Evolutionary conservation across 2,888 invertebrate genomes (phyloP).

Genomic region (Nysson spinosus): DNA sequence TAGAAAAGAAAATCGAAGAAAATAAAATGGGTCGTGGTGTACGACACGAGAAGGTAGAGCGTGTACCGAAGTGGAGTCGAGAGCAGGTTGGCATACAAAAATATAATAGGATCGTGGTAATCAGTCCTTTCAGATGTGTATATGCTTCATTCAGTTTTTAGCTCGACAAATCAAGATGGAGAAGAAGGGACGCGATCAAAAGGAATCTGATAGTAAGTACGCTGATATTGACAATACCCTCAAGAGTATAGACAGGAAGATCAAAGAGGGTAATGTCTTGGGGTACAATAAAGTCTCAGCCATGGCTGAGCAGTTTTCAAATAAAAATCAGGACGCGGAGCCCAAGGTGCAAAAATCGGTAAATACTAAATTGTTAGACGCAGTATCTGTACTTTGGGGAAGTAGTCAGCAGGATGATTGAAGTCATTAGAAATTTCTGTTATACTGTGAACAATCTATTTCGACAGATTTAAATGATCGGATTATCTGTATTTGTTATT

Average conservation of each 20-base stretch:
- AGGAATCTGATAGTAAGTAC: conserved; percentile 82
- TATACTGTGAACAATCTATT: conserved; percentile 5
- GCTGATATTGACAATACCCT: conserved; percentile 86
- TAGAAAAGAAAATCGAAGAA: conserved; percentile 92
- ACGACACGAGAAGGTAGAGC: conserved; percentile 81
- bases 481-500: conserved; percentile 4
- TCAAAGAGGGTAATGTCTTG: conserved; percentile 87
- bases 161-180: conserved; percentile 86
- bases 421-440: conserved; percentile 16
- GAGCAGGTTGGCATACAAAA: conserved; percentile 81
- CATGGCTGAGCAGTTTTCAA: conserved; percentile 88
- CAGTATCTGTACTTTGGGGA: conserved; percentile 36
- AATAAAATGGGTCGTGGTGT: conserved; percentile 84
- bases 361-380: conserved; percentile 74
- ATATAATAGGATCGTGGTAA: conserved; percentile 10
- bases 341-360: conserved; percentile 80
- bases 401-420: conserved; percentile 39
- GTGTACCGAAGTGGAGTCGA: conserved; percentile 93
- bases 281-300: conserved; percentile 89
- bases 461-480: neutral
- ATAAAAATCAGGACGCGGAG: conserved; percentile 79
- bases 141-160: conserved; percentile 79
- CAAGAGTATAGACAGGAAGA: conserved; percentile 84
- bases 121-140: conserved; percentile 66
- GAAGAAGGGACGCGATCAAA: conserved; percentile 81